Evolutionary conservation across 2,888 invertebrate species (phyloP).

Genomic region (Amphipoea lucens): DNA sequence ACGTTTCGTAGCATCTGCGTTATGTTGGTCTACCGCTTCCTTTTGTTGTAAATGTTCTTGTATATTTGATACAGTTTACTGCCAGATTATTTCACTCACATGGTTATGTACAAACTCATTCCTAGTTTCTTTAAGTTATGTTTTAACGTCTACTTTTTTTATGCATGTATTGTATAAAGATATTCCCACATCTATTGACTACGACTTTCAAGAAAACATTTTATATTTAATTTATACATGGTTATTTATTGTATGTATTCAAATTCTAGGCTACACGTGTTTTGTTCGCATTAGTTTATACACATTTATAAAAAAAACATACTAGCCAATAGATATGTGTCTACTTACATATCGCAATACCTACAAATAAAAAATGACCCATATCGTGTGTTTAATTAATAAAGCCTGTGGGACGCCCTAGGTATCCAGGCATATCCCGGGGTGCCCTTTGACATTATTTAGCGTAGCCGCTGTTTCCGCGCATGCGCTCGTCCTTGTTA

Average conservation of each 20-base stretch:
- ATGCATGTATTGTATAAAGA: neutral
- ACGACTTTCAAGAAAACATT: neutral
- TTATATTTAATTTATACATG: slow-evolving; percentile 1
- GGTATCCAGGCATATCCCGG: slow-evolving; percentile 80
- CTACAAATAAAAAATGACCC: slow-evolving; percentile 19
- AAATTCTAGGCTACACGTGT: neutral
- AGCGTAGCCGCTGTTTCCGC: slow-evolving; percentile 75
- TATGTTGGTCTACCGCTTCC: slow-evolving; percentile 4
- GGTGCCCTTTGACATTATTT: slow-evolving; percentile 87
- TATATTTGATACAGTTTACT: slow-evolving; percentile 22
- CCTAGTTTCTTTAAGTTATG: neutral
- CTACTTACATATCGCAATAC: neutral
- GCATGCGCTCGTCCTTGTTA: slow-evolving; percentile 78
- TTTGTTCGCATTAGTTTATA: slow-evolving; percentile 7
- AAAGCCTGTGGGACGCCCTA: slow-evolving; percentile 75
- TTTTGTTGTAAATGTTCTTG: slow-evolving; percentile 12
- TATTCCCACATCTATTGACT: neutral
- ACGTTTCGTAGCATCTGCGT: neutral
- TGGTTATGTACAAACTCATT: neutral
- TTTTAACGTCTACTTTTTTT: neutral
- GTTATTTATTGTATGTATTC: neutral
- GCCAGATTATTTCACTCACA: neutral
- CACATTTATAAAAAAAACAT: slow-evolving; percentile 3
- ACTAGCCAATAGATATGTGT: neutral
- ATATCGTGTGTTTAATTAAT: slow-evolving; percentile 72